Percentiles rank a stretch among this genome's conserved stretches.
Conservation (phyloP, 2,888 invertebrate species). For the Watsonalla cultraria region DNA sequence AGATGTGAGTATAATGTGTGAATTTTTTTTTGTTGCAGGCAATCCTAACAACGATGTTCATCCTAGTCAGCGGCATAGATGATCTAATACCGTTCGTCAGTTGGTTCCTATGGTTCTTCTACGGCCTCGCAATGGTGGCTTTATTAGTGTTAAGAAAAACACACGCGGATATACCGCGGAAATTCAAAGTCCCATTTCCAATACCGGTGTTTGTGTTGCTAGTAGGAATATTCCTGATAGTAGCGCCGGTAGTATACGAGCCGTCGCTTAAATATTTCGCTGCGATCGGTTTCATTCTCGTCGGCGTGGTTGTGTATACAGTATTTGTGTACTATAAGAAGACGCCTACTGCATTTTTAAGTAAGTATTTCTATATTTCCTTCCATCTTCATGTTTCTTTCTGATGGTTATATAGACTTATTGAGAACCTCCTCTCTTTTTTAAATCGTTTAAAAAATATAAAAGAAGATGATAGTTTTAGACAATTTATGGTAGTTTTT, state of each 20-base stretch:
- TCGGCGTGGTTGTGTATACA: slow-evolving; percentile 85
- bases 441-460: no score
- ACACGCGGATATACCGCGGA: slow-evolving; percentile 82
- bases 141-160: slow-evolving; percentile 85
- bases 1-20: no score
- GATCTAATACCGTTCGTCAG: slow-evolving; percentile 91
- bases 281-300: slow-evolving; percentile 83
- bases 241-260: slow-evolving; percentile 86
- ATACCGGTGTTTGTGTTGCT: slow-evolving; percentile 86
- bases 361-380: slow-evolving; percentile 72
- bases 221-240: slow-evolving; percentile 84
- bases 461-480: no score
- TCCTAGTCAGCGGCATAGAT: slow-evolving; percentile 85
- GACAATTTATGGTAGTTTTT: no score
- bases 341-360: slow-evolving; percentile 78
- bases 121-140: slow-evolving; percentile 89
- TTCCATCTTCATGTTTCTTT: no score
- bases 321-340: slow-evolving; percentile 85
- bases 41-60: slow-evolving; percentile 83
- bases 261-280: slow-evolving; percentile 88
- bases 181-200: slow-evolving; percentile 85
- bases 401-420: no score
- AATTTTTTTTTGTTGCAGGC: slow-evolving; percentile 69
- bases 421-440: no score
- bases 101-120: slow-evolving; percentile 93